A percentile compares a stretch with the other conserved stretches of the same genome.
These are phyloP conservation scores for Lampropteryx suffumata DNA, from an alignment of 2,888 invertebrate species.

Conservation along the genomic window DNA sequence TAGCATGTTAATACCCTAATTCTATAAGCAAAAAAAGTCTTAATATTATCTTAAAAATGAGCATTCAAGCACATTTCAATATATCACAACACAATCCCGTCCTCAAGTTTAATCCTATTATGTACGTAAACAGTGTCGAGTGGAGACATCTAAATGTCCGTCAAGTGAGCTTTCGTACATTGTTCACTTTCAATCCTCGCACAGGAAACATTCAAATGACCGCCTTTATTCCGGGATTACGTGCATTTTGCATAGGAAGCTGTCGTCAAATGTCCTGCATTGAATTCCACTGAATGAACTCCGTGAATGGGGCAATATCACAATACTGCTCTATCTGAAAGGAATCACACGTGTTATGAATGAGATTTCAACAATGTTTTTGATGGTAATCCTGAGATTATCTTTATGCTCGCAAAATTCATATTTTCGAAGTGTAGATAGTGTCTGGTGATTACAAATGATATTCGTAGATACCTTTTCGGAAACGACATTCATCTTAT, in stretches of 20 bases:
- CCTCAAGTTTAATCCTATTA: slow-evolving; percentile 73
- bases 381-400: slow-evolving; percentile 58
- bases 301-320: slow-evolving; percentile 60
- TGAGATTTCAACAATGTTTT: slow-evolving; percentile 66
- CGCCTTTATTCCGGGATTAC: slow-evolving; percentile 79
- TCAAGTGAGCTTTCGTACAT: slow-evolving; percentile 71
- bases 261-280: slow-evolving; percentile 69
- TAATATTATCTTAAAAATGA: slow-evolving; percentile 37
- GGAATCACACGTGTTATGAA: slow-evolving; percentile 73
- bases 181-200: slow-evolving; percentile 49
- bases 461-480: slow-evolving; percentile 8
- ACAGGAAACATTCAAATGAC: slow-evolving; percentile 71
- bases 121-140: slow-evolving; percentile 65
- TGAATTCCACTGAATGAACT: slow-evolving; percentile 55
- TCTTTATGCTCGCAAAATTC: slow-evolving; percentile 40
- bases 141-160: slow-evolving; percentile 61
- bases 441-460: slow-evolving; percentile 7
- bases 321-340: slow-evolving; percentile 62
- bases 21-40: slow-evolving; percentile 12
- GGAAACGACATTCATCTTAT: not conserved
- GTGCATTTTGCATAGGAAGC: slow-evolving; percentile 79
- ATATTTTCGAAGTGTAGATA: slow-evolving; percentile 17
- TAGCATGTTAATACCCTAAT: not conserved
- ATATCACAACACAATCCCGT: slow-evolving; percentile 62
- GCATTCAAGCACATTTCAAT: slow-evolving; percentile 47